Percentiles rank a stretch among this genome's conserved stretches.
Evolutionary conservation across 2,888 invertebrate genomes (phyloP).

Genomic region (Cactoblastis cactorum): DNA sequence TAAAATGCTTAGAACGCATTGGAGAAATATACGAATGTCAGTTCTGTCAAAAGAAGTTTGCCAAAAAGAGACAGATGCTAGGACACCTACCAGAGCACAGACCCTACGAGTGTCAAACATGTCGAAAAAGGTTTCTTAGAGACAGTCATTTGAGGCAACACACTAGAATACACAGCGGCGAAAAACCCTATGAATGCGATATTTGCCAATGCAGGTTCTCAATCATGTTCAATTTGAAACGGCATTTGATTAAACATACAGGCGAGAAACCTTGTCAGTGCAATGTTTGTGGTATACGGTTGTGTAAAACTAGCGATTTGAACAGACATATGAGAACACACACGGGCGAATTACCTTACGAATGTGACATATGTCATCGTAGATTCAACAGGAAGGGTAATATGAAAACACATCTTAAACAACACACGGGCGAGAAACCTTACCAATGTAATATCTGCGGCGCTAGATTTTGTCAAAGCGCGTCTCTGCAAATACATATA

Average conservation of each 20-base stretch:
- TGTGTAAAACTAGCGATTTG: slow-evolving; percentile 7
- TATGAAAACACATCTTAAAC: slow-evolving; percentile 11
- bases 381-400: slow-evolving; percentile 9
- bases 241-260: slow-evolving; percentile 6
- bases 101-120: not conserved
- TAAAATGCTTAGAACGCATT: not conserved
- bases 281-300: not conserved
- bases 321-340: slow-evolving; percentile 11
- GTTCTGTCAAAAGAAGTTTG: not conserved
- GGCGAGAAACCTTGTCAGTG: slow-evolving; percentile 11
- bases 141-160: slow-evolving; percentile 2
- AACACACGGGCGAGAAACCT: slow-evolving; percentile 12
- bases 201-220: slow-evolving; percentile 1
- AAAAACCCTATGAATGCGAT: slow-evolving; percentile 8
- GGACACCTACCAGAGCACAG: slow-evolving; percentile 4
- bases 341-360: slow-evolving; percentile 15
- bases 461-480: slow-evolving; percentile 1
- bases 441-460: slow-evolving; percentile 10
- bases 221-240: not conserved
- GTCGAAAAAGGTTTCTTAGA: slow-evolving; percentile 1
- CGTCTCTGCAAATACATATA: slow-evolving; percentile 4
- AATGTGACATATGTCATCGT: slow-evolving; percentile 6
- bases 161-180: not conserved
- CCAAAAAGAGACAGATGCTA: not conserved
- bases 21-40: not conserved